Evolutionary conservation across 23 tunicate species (phyloP).

Genomic region (Styela plicata): DNA sequence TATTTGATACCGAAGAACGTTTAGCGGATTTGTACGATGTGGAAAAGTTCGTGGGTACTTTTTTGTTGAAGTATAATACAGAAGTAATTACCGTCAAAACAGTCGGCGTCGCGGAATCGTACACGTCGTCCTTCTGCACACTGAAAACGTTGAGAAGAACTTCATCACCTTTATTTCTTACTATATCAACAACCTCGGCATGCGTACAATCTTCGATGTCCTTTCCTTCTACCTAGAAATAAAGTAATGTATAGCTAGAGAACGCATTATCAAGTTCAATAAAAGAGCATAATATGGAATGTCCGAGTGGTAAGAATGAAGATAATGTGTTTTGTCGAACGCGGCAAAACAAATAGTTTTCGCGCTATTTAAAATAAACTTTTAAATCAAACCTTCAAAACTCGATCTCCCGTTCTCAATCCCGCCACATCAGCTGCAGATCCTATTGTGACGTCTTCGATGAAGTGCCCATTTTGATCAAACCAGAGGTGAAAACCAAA

Average conservation of each 20-base stretch:
- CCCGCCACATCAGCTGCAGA: constrained; percentile 95
- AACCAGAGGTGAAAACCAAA: constrained; percentile 97
- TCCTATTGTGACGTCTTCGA: constrained; percentile 98
- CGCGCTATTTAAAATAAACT: too few species aligned
- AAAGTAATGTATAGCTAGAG: too few species aligned
- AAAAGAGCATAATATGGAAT: too few species aligned
- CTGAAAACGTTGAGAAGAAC: constrained; percentile 67
- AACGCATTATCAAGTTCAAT: too few species aligned
- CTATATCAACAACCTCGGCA: constrained; percentile 49
- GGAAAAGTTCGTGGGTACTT: too few species aligned
- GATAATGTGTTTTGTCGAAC: too few species aligned
- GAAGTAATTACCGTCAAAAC: constrained; percentile 24
- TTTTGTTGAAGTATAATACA: too few species aligned
- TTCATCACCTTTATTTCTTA: constrained; percentile 48
- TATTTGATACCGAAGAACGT: too few species aligned
- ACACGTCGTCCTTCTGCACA: constrained; percentile 22
- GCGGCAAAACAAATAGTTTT: too few species aligned
- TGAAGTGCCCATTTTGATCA: constrained; percentile 89
- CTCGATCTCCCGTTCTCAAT: constrained; percentile 66
- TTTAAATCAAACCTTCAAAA: constrained; percentile 51
- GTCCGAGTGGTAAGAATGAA: neutral
- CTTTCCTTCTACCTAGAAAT: constrained; percentile 34
- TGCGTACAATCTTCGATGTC: constrained; percentile 69
- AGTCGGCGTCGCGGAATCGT: constrained; percentile 20
- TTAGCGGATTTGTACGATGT: too few species aligned